Evolutionary conservation across 2,888 invertebrate genomes (phyloP).

Genomic region (Aleiodes testaceus): DNA sequence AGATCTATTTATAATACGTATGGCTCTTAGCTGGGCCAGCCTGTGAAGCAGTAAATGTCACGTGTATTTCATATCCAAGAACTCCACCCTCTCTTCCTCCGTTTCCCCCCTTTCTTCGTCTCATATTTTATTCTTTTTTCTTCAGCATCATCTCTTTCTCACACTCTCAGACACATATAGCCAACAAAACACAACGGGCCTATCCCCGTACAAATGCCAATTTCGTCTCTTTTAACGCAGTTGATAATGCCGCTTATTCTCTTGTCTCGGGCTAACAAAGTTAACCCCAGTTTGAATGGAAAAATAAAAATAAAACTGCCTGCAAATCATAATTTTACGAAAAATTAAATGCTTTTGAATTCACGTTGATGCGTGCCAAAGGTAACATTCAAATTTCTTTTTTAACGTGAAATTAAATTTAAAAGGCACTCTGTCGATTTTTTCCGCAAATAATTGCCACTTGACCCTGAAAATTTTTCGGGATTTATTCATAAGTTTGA

Average conservation of each 20-base stretch:
- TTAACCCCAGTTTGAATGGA: constrained; percentile 41
- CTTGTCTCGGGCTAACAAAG: constrained; percentile 48
- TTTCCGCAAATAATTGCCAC: constrained; percentile 28
- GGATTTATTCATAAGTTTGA: constrained; percentile 2
- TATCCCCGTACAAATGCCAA: constrained; percentile 66
- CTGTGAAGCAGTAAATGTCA: constrained; percentile 72
- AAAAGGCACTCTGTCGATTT: neutral
- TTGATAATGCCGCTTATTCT: constrained; percentile 61
- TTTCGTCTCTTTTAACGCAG: constrained; percentile 64
- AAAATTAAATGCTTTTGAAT: constrained; percentile 9
- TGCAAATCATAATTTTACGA: constrained; percentile 28
- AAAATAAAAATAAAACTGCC: constrained; percentile 24
- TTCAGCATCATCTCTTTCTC: constrained; percentile 43
- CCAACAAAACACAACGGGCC: constrained; percentile 21
- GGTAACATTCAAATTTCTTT: neutral
- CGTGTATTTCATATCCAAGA: constrained; percentile 71
- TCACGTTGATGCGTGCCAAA: neutral
- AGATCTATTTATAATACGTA: constrained; percentile 71
- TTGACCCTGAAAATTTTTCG: constrained; percentile 20
- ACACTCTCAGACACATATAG: constrained; percentile 33
- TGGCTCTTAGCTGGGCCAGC: constrained; percentile 66
- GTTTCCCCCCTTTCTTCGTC: constrained; percentile 37
- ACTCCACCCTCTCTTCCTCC: constrained; percentile 65
- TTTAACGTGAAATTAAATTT: constrained; percentile 13
- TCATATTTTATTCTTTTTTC: constrained; percentile 37